A percentile compares a stretch with the other conserved stretches of the same genome.
Evolutionary conservation across 1,140 invertebrate genomes (phyloP).

Genomic region (Listronotus bonariensis): DNA sequence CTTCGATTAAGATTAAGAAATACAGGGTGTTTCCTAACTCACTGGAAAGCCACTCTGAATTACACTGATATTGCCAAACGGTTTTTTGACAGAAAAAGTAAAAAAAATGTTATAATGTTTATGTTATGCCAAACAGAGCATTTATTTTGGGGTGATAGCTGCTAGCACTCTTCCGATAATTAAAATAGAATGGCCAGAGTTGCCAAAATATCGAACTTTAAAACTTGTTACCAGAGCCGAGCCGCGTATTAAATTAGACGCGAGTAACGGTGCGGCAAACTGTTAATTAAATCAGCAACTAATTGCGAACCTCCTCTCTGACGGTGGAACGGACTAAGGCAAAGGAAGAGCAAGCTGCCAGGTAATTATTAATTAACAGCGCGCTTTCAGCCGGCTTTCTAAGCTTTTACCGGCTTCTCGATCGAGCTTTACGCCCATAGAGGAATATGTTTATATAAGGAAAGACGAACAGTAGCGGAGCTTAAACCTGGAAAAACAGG

Average conservation of each 20-base stretch:
- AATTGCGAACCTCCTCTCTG: constrained; percentile 48
- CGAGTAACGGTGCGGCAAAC: constrained; percentile 53
- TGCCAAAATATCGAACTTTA: not conserved
- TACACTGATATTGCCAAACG: no score
- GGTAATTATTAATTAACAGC: constrained; percentile 62
- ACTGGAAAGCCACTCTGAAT: no score
- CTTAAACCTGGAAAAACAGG: no score
- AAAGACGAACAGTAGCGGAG: constrained; percentile 34
- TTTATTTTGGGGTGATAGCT: no score
- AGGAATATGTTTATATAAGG: constrained; percentile 51
- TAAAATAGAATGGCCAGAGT: not conserved
- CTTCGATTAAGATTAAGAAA: no score
- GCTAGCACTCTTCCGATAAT: not conserved
- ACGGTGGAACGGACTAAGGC: constrained; percentile 51
- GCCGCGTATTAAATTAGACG: constrained; percentile 47
- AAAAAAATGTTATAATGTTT: no score
- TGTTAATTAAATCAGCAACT: constrained; percentile 53
- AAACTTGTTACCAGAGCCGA: not conserved
- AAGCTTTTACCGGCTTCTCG: constrained; percentile 59
- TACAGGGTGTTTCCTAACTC: no score
- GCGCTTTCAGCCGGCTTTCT: constrained; percentile 59
- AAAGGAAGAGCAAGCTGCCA: constrained; percentile 58
- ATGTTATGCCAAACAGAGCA: no score
- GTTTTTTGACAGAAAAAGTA: no score
- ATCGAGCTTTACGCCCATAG: constrained; percentile 50